Base-by-base conservation (phyloP, 2,113 vertebrate genomes). In the Cynopterus brachyotis region DNA sequence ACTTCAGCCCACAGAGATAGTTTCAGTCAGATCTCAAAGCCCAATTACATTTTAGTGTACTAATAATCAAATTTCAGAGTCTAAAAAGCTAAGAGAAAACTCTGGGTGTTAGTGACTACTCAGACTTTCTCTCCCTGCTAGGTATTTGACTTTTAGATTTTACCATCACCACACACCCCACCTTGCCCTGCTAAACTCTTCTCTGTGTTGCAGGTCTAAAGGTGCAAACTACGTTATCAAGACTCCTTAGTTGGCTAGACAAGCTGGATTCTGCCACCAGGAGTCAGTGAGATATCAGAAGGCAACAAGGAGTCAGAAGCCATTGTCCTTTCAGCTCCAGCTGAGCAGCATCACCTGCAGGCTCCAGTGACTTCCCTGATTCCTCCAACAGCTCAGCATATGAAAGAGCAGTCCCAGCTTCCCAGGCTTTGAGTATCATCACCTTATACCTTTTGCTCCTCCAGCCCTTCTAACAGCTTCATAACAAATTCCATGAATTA, bases 11-110 rank as follows among this genome's bases (percentile, higher is more conserved):
- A 11, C 59, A 53, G 1, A 83, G 11, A 50, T 88, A n/a, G 26
- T 92, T 59, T 86, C 26, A 60, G 26, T 92, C 28, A 94, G 5
- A 87, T 91, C 37, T 66, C 62, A 75, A 91, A 95, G 69, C 16
- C 50, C 69, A 24, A 59, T 83, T 30, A 66, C 2, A 53, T 20
- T 3, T 45, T n/a, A 64, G 0, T 50, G 3, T 26, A 22, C 24
- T 80, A 87, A 35, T 76, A 59, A 76, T 76, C 50, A 76, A 60
- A 89, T 73, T 84, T 35, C 40, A 45, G 20, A 64, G 28, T 70
- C 35, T 72, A 17, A 67, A 45, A 69, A 50, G 5, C 47, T 73
- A 0, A 57, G 47, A 30, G 42, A 53, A 83, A 93, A 40, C 10
- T 6, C 10, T 9, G 6, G 0, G 5, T 62, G 20, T 50, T 62